A percentile compares a stretch with the other conserved stretches of the same genome.
phyloP scores from a whole-genome alignment of 2,888 invertebrate genomes.

The Bibio marci region DNA sequence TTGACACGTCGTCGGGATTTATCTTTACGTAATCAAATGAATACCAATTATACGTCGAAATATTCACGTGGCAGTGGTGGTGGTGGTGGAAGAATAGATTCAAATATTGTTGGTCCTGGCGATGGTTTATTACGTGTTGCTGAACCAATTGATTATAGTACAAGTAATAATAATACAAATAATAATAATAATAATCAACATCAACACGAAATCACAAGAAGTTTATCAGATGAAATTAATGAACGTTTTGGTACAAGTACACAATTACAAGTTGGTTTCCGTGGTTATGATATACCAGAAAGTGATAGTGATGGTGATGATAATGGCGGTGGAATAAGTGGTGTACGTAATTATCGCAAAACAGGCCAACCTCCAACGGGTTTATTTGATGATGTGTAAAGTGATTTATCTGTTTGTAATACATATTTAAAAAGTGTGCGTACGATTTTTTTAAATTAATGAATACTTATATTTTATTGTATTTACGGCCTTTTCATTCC shows the following conservation, averaged over 20 bases:
- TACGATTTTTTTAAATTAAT: no score
- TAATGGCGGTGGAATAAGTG: slow-evolving; percentile 13
- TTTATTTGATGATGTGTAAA: slow-evolving; percentile 67
- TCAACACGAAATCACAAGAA: slow-evolving; percentile 23
- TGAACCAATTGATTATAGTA: slow-evolving; percentile 53
- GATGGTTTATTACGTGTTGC: slow-evolving; percentile 59
- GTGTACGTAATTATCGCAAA: slow-evolving; percentile 18
- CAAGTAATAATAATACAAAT: slow-evolving; percentile 25
- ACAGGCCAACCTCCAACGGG: slow-evolving; percentile 57
- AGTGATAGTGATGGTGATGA: slow-evolving; percentile 23
- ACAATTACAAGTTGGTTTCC: slow-evolving; percentile 30
- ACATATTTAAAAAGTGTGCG: no score
- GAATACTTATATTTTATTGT: no score
- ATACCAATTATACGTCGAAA: slow-evolving; percentile 26
- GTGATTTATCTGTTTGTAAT: no score
- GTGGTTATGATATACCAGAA: slow-evolving; percentile 22
- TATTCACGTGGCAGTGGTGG: slow-evolving; percentile 15
- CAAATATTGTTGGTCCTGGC: slow-evolving; percentile 17
- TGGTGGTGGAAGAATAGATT: neutral
- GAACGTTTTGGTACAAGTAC: slow-evolving; percentile 49
- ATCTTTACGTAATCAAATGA: slow-evolving; percentile 53
- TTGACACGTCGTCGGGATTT: slow-evolving; percentile 53
- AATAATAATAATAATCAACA: slow-evolving; percentile 21
- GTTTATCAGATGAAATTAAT: slow-evolving; percentile 38
- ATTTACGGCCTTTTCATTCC: no score